Evolutionary conservation across 1,140 invertebrate species (phyloP).

Genomic region (Orius insidiosus): DNA sequence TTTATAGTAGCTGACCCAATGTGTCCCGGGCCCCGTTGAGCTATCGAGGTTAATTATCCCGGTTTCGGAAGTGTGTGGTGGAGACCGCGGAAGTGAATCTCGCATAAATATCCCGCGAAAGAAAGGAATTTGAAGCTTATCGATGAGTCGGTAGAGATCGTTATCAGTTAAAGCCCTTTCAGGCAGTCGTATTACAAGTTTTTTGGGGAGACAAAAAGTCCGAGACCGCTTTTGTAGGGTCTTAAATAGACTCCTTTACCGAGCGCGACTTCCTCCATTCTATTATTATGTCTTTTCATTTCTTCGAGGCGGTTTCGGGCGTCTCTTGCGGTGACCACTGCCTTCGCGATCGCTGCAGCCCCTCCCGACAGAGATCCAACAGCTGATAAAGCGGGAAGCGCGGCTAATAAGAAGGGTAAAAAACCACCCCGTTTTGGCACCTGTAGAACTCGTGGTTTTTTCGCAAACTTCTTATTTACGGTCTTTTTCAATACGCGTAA

Average conservation of each 20-base stretch:
- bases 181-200: not conserved
- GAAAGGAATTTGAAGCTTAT: constrained; percentile 8
- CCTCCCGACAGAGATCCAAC: constrained; percentile 20
- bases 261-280: constrained; percentile 17
- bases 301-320: constrained; percentile 21
- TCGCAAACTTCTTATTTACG: no score
- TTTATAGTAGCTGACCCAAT: constrained; percentile 25
- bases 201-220: no score
- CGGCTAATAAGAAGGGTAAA: no score
- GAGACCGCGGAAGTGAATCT: constrained; percentile 14
- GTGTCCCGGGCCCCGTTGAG: constrained; percentile 19
- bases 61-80: constrained; percentile 20
- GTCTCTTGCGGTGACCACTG: constrained; percentile 21
- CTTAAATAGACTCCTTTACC: constrained; percentile 24
- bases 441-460: no score
- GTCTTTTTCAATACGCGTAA: no score
- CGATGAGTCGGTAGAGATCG: constrained; percentile 1
- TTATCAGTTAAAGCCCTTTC: constrained; percentile 8
- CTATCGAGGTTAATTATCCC: constrained; percentile 24
- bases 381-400: not conserved
- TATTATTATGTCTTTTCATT: constrained; percentile 23
- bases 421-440: no score
- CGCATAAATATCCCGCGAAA: constrained; percentile 18
- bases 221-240: constrained; percentile 6
- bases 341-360: constrained; percentile 22